phyloP scores from a whole-genome alignment of 2,888 invertebrate genomes.

The Flexamia atlantica region DNA sequence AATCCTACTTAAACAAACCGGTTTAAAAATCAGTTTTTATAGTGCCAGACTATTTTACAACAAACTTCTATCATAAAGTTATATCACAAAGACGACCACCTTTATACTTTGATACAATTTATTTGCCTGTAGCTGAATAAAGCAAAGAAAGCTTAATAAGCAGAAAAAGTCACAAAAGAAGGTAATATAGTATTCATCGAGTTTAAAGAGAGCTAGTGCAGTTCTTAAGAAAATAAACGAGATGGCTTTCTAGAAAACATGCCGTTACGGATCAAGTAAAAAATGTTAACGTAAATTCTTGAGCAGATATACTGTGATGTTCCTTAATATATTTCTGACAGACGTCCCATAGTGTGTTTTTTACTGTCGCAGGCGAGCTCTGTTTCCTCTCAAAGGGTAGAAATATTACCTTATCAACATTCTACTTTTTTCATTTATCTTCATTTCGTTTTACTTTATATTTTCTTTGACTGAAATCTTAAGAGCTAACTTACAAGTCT shows the following conservation, averaged over 20 bases:
- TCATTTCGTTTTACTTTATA: no score
- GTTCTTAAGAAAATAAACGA: neutral
- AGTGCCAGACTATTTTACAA: no score
- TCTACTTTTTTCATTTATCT: neutral
- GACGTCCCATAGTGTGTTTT: neutral
- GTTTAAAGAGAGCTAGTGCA: neutral
- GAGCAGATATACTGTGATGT: conserved; percentile 5
- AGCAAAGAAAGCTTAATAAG: no score
- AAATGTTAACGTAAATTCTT: neutral
- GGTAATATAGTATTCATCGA: neutral
- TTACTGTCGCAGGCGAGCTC: neutral
- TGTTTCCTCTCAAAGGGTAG: neutral
- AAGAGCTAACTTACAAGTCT: no score
- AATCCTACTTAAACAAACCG: no score
- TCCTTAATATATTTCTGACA: conserved; percentile 1
- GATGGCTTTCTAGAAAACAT: neutral
- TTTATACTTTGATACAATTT: no score
- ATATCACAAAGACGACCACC: no score
- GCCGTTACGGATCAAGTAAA: neutral
- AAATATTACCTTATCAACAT: neutral
- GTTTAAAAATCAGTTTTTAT: no score
- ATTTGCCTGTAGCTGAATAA: no score
- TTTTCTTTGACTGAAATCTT: no score
- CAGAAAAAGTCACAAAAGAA: neutral
- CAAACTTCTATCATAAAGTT: no score